phyloP scores from a whole-genome alignment of 1,140 invertebrate species.

The Myzus persicae region DNA sequence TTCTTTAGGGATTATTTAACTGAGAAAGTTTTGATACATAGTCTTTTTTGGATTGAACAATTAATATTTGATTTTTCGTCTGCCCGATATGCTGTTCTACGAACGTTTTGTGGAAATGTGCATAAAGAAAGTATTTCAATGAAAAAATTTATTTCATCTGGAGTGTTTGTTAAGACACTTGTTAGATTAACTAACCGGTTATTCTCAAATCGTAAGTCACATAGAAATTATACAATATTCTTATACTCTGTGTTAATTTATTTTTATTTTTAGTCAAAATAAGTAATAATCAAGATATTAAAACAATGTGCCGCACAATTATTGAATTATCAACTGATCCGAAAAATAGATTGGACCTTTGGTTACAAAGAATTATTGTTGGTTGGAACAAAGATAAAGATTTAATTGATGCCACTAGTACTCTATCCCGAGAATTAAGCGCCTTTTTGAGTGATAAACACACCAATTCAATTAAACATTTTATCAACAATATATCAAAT shows the following conservation, averaged over 20 bases:
- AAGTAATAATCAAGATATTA: slow-evolving; percentile 49
- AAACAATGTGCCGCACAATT: slow-evolving; percentile 36
- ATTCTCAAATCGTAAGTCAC: slow-evolving; percentile 49
- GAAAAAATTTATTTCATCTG: slow-evolving; percentile 54
- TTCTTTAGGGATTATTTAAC: slow-evolving; percentile 40
- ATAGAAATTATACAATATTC: not conserved
- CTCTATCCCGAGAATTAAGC: slow-evolving; percentile 13
- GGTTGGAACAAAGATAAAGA: slow-evolving; percentile 53
- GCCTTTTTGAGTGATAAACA: slow-evolving; percentile 42
- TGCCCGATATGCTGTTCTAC: slow-evolving; percentile 37
- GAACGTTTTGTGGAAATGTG: slow-evolving; percentile 19
- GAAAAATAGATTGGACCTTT: slow-evolving; percentile 56
- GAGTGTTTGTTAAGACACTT: slow-evolving; percentile 41
- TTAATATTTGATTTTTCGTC: slow-evolving; percentile 51
- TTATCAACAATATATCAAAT: not conserved
- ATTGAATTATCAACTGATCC: slow-evolving; percentile 47
- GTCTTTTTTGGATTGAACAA: slow-evolving; percentile 52
- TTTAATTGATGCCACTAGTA: slow-evolving; percentile 46
- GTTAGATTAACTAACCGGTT: slow-evolving; percentile 47
- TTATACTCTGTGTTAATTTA: not conserved
- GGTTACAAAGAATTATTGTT: slow-evolving; percentile 55
- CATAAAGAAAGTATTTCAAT: slow-evolving; percentile 36
- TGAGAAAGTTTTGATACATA: slow-evolving; percentile 44
- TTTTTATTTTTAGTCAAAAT: slow-evolving; percentile 25
- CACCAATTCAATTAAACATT: slow-evolving; percentile 39